Evolutionary conservation across 2,113 vertebrate species (phyloP).

Genomic region (Eclectus roratus): DNA sequence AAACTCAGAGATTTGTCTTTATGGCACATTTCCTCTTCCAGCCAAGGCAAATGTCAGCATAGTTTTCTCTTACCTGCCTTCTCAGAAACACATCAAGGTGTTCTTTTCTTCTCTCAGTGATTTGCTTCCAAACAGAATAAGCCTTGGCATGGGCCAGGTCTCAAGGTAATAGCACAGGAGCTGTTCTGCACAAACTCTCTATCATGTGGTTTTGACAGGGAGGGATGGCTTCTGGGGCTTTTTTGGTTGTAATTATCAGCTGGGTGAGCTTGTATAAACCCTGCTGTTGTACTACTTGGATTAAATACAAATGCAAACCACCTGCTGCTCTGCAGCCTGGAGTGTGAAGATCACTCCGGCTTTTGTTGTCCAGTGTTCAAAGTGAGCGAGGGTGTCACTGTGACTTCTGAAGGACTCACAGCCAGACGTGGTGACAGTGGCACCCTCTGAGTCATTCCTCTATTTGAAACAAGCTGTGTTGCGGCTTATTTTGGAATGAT

Average conservation of each 20-base stretch:
- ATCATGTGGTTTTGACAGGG: not conserved
- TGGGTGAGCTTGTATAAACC: not conserved
- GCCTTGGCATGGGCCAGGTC: not conserved
- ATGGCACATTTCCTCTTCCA: not conserved
- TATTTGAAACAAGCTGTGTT: not conserved
- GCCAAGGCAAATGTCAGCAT: not conserved
- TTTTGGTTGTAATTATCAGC: not conserved
- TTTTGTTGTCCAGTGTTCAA: not conserved
- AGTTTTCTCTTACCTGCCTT: not conserved
- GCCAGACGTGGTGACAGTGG: slow-evolving; percentile 5
- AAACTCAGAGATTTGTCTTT: not conserved
- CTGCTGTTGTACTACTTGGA: not conserved
- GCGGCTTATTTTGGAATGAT: not conserved
- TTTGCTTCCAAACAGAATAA: not conserved
- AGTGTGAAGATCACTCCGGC: not conserved
- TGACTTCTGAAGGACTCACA: slow-evolving; percentile 16
- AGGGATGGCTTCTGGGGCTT: not conserved
- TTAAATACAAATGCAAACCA: not conserved
- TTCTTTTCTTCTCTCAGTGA: not conserved
- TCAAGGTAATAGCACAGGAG: not conserved
- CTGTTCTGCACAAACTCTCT: not conserved
- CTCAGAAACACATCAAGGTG: not conserved
- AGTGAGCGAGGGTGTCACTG: not conserved
- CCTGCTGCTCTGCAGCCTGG: not conserved
- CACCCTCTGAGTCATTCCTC: not conserved